Evolutionary conservation across 2,888 invertebrate genomes (phyloP).

Genomic region (Nephrocerus scutellatus): DNA sequence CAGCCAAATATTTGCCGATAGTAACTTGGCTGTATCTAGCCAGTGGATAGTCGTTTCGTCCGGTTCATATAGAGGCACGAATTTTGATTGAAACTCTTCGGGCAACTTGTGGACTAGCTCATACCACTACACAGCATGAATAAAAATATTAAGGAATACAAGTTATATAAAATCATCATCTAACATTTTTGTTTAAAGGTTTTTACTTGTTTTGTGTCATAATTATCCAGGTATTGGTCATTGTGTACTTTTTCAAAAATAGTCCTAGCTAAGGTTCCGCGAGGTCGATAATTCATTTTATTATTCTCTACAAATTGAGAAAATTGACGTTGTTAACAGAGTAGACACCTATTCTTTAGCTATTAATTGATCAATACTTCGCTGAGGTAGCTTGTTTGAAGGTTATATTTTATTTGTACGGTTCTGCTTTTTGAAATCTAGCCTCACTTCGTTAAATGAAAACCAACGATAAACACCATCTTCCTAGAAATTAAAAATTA

Average conservation of each 20-base stretch:
- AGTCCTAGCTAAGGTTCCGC: conserved; percentile 43
- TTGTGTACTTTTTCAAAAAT: conserved; percentile 47
- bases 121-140: conserved; percentile 39
- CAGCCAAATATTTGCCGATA: conserved; percentile 57
- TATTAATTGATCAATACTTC: too few species aligned
- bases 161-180: neutral
- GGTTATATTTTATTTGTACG: too few species aligned
- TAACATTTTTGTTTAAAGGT: conserved; percentile 1
- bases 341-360: too few species aligned
- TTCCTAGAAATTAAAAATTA: too few species aligned
- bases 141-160: conserved; percentile 5
- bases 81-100: conserved; percentile 39
- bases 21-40: conserved; percentile 42
- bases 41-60: conserved; percentile 41
- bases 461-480: too few species aligned
- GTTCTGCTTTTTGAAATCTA: too few species aligned
- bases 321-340: too few species aligned
- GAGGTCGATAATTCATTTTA: conserved; percentile 40
- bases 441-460: too few species aligned
- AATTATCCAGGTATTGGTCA: conserved; percentile 44
- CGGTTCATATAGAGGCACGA: conserved; percentile 39
- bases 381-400: too few species aligned
- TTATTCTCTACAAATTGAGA: too few species aligned
- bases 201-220: conserved; percentile 43
- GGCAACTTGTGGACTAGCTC: conserved; percentile 36